Percentiles rank a stretch among this genome's conserved stretches.
Evolutionary conservation across 1,140 invertebrate species (phyloP).

Genomic region (Andricus grossulariae): DNA sequence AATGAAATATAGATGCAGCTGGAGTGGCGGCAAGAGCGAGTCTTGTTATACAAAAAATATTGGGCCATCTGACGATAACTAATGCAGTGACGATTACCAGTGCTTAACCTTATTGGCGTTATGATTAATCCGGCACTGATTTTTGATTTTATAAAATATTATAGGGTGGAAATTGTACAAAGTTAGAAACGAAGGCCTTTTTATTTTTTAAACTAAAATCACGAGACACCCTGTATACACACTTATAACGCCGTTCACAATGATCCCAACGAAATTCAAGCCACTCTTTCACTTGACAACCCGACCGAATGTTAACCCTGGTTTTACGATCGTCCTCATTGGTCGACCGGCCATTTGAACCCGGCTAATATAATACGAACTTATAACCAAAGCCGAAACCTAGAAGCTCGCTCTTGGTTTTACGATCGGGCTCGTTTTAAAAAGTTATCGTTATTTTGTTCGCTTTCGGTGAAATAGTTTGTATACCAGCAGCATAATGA

Average conservation of each 20-base stretch:
- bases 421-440: constrained; percentile 73
- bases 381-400: constrained; percentile 74
- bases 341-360: constrained; percentile 64
- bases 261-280: constrained; percentile 69
- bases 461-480: constrained; percentile 67
- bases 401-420: constrained; percentile 70
- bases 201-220: constrained; percentile 19
- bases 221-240: constrained; percentile 42
- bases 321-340: constrained; percentile 73
- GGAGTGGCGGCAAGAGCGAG: too few species aligned
- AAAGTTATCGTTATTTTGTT: constrained; percentile 74
- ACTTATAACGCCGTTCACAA: constrained; percentile 58
- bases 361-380: constrained; percentile 75
- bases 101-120: too few species aligned
- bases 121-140: too few species aligned
- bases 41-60: too few species aligned
- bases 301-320: constrained; percentile 73
- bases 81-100: too few species aligned
- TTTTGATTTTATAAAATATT: too few species aligned
- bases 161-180: too few species aligned
- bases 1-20: too few species aligned
- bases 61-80: too few species aligned
- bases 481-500: constrained; percentile 51
- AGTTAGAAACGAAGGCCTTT: too few species aligned
- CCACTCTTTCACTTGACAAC: constrained; percentile 73